These are phyloP conservation scores for Hemiscyllium ocellatum DNA, from an alignment of 2,113 vertebrate species.

Conservation along the genomic window DNA sequence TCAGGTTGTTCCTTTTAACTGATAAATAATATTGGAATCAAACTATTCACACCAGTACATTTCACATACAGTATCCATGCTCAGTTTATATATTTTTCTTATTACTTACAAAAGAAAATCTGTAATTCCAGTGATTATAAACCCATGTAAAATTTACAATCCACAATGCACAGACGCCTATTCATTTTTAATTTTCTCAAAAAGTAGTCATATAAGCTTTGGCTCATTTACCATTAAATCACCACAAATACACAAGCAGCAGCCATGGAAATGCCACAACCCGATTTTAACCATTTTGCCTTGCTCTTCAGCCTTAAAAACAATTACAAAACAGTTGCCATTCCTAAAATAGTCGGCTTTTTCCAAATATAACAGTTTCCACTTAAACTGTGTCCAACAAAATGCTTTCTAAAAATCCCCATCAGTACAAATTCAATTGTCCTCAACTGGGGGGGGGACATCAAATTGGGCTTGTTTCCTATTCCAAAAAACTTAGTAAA, in stretches of 20 bases:
- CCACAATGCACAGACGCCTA: not conserved
- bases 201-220: not conserved
- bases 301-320: not conserved
- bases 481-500: not conserved
- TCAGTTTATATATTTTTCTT: not conserved
- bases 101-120: not conserved
- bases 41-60: not conserved
- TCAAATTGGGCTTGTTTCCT: not conserved
- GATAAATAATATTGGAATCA: not conserved
- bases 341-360: not conserved
- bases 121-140: not conserved
- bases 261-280: not conserved
- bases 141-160: not conserved
- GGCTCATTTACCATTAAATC: not conserved
- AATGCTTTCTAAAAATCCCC: not conserved
- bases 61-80: not conserved
- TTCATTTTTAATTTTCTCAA: not conserved
- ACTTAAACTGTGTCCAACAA: not conserved
- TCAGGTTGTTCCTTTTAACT: too few species aligned
- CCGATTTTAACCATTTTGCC: not conserved
- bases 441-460: not conserved
- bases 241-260: not conserved
- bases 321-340: not conserved
- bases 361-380: not conserved
- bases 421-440: not conserved